Base-by-base conservation (phyloP, 2,888 invertebrate genomes). In the Gordius sp. region DNA sequence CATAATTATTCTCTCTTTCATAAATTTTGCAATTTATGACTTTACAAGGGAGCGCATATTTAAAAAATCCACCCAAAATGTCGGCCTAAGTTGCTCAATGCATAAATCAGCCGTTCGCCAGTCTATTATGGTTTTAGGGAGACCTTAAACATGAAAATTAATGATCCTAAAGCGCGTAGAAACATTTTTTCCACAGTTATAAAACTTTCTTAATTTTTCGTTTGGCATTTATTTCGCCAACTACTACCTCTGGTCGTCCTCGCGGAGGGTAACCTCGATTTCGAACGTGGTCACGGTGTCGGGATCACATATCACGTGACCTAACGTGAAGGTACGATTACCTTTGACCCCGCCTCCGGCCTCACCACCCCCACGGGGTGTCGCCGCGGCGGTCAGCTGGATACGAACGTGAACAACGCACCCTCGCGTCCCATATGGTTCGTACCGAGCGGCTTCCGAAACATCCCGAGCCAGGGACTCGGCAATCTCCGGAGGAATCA, bases 191-290 rank as follows among this genome's bases (percentile, higher is more conserved):
- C 39, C 39, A 8, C 39, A 33, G 8, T n/a, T n/a, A 33, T 8
- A 33, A 33, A 13, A 33, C n/a, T 13, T 33, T 33, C 39, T 13
- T n/a, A 8, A 33, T 33, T 13, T 33, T 8, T 33, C n/a, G 8
- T n/a, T 33, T 33, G 8, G 8, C 8, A 33, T 33, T n/a, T 33
- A n/a, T n/a, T n/a, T n/a, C n/a, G n/a, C n/a, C n/a, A n/a, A n/a
- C n/a, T n/a, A n/a, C n/a, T 33, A 47, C 47, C 20, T 47, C 20
- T 47, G 47, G 4, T 47, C 47, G 23, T 47, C 47, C 47, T 47
- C 47, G 8, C 23, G 8, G 20, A 47, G 47, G 4, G 20, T 47
- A 4, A 47, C n/a, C 23, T 47, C 47, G 4, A 47, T 47, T 8
- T 20, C 4, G 20, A n/a, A 20, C 4, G 47, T 47, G 23, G 47